Base-by-base conservation (phyloP, 2,888 invertebrate genomes). In the Sarcophaga subvicina region DNA sequence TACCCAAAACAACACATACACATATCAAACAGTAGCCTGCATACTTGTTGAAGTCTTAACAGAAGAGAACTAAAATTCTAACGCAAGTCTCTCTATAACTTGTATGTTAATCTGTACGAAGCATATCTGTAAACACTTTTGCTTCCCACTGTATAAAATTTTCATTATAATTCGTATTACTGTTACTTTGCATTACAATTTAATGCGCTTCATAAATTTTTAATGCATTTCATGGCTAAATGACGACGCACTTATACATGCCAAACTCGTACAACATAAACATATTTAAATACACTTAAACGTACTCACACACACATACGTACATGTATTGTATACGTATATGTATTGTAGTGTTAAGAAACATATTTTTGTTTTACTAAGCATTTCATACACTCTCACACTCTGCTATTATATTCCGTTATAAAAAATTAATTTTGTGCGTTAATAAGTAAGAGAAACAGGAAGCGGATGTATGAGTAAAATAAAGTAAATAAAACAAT, bases 201-300 rank as follows among this genome's bases (percentile, higher is more conserved):
- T 87, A 88, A 85, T 87, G 82, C 86, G 87, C 83, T 84, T 88
- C 88, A 88, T 89, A 88, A 89, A 89, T 80, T 86, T 89, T 88
- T 87, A 86, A 84, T 88, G 87, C 88, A 85, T 86, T 83, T 86
- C 27, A 86, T 86, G 73, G 83, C 83, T 73, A 86, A 86, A 80
- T 80, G 80, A 86, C 83, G 83, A 86, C 83, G 60, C 73, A 77
- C 80, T 80, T 76, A 76, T 59, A 60, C 64, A 71, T 25, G 27
- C 27, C 60, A 14, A 27, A 6, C 10, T 8, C 63, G n/a, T 66
- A 45, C 45, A 79, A 76, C 67, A 75, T 49, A 62, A 49, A 76
- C 64, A 79, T 59, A 45, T 66, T 72, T 22, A 71, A 17, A 71
- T 20, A 64, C 10, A 25, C 4, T 22, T 11, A 12, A 12, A 66